These are phyloP conservation scores for Calliopum simillimum DNA, from an alignment of 2,888 invertebrate species.

Conservation along the genomic window DNA sequence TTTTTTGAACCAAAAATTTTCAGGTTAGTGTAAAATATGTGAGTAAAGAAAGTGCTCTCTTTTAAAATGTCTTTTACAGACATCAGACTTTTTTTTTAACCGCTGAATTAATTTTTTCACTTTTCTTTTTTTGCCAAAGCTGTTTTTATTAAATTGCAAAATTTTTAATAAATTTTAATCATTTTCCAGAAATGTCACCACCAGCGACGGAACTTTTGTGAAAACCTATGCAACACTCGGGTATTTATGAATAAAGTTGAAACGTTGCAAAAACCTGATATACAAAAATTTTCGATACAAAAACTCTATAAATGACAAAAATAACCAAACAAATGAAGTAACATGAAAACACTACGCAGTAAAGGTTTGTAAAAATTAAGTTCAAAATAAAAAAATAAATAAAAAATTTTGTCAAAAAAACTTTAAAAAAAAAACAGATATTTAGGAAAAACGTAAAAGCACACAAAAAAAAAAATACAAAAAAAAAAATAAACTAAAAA, in stretches of 20 bases:
- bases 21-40: too few relatives aligned
- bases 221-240: slow-evolving; percentile 95
- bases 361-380: neutral
- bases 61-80: too few relatives aligned
- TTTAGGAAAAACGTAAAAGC: neutral
- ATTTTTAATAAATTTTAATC: neutral
- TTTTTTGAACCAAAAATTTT: too few relatives aligned
- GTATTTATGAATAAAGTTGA: slow-evolving; percentile 78
- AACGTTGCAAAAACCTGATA: slow-evolving; percentile 48
- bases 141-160: too few relatives aligned
- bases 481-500: slow-evolving; percentile 31
- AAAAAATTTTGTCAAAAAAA: too few relatives aligned
- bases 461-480: slow-evolving; percentile 5
- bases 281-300: neutral
- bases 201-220: slow-evolving; percentile 90
- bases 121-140: too few relatives aligned
- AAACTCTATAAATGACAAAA: neutral
- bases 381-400: too few relatives aligned
- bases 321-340: neutral
- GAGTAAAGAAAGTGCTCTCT: too few relatives aligned
- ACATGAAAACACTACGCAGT: neutral
- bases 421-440: too few relatives aligned
- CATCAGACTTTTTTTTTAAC: too few relatives aligned
- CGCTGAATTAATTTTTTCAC: too few relatives aligned
- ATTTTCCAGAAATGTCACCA: slow-evolving; percentile 80